Percentiles rank a stretch among this genome's conserved stretches.
Evolutionary conservation across 2,888 invertebrate genomes (phyloP).

Genomic region (Pseudoips prasinana): DNA sequence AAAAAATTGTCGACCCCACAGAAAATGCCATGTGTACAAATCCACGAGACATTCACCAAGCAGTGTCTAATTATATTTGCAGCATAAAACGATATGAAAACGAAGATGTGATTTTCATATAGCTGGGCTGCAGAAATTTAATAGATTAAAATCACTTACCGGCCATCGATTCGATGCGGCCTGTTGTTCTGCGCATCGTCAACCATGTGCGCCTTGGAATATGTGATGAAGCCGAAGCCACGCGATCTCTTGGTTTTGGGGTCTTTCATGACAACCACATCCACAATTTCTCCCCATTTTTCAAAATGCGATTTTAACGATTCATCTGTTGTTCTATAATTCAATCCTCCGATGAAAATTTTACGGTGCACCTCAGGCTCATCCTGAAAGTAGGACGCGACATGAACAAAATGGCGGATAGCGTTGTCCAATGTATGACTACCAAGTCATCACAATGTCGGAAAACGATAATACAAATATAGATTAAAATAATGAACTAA

Average conservation of each 20-base stretch:
- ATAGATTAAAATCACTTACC: slow-evolving; percentile 63
- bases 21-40: slow-evolving; percentile 70
- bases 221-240: slow-evolving; percentile 99
- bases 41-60: slow-evolving; percentile 72
- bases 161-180: slow-evolving; percentile 96
- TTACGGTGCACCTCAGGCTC: slow-evolving; percentile 95
- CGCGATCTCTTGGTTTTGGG: slow-evolving; percentile 96
- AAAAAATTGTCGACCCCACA: slow-evolving; percentile 59
- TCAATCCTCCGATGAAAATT: slow-evolving; percentile 97
- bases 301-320: slow-evolving; percentile 96
- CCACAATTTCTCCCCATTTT: slow-evolving; percentile 98
- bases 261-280: slow-evolving; percentile 98
- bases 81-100: slow-evolving; percentile 74
- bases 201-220: slow-evolving; percentile 96
- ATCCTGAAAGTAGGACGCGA: slow-evolving; percentile 72
- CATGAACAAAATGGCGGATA: slow-evolving; percentile 74
- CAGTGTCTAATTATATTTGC: slow-evolving; percentile 60
- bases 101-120: slow-evolving; percentile 52
- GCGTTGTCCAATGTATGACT: too few relatives aligned
- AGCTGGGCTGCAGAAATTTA: slow-evolving; percentile 65
- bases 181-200: slow-evolving; percentile 96
- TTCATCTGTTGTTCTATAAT: slow-evolving; percentile 96
- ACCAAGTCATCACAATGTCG: too few relatives aligned
- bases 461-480: too few relatives aligned
- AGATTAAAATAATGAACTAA: too few relatives aligned